phyloP scores from a whole-genome alignment of 2,888 invertebrate species.

The Cataglyphis albicans region DNA sequence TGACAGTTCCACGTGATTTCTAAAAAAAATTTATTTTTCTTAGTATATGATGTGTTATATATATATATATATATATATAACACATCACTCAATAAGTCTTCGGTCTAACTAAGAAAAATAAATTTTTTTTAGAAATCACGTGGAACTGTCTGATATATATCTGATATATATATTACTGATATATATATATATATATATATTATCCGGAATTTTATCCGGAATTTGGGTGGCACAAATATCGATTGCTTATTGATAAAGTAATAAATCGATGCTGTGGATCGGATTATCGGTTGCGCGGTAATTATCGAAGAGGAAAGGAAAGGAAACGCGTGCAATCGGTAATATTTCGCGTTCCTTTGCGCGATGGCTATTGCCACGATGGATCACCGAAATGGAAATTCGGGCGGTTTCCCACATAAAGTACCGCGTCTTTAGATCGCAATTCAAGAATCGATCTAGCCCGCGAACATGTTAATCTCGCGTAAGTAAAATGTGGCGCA shows the following conservation, averaged over 20 bases:
- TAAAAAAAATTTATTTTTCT: too few species aligned
- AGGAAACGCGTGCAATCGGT: conserved; percentile 57
- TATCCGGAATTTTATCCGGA: conserved; percentile 47
- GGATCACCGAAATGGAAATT: conserved; percentile 48
- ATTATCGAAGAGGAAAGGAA: conserved; percentile 60
- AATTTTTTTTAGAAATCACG: too few species aligned
- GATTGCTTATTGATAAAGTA: conserved; percentile 54
- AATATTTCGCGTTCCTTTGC: conserved; percentile 20
- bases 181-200: neutral
- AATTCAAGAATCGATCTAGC: conserved; percentile 34
- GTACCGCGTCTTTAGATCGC: conserved; percentile 25
- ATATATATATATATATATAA: too few species aligned
- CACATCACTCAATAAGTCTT: too few species aligned
- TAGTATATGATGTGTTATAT: too few species aligned
- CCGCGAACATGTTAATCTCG: conserved; percentile 37
- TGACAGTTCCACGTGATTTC: too few species aligned
- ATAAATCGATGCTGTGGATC: conserved; percentile 59
- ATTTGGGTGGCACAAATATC: conserved; percentile 53
- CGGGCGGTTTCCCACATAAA: conserved; percentile 31
- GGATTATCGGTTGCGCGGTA: conserved; percentile 56
- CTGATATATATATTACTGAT: too few species aligned
- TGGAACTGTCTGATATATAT: too few species aligned
- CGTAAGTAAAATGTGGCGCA: conserved; percentile 31
- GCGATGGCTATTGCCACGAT: conserved; percentile 40
- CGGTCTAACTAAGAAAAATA: too few species aligned